Evolutionary conservation across 2,113 vertebrate genomes (phyloP), one percentile per base, ranked within the genome.

Genomic region (Halichoeres trimaculatus): DNA sequence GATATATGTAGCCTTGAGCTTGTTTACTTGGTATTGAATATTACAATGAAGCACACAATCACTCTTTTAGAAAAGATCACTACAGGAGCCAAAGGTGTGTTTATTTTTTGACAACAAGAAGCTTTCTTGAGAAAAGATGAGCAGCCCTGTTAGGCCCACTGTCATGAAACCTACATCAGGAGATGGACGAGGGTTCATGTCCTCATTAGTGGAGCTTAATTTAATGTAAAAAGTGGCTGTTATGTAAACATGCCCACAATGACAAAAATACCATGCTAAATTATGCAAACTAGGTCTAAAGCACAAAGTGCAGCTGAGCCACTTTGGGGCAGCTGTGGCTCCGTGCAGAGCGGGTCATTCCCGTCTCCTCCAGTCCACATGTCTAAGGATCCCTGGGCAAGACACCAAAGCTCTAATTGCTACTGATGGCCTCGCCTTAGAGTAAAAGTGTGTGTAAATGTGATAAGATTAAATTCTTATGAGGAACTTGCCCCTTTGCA

Each of bases 231-330:
- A 20, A 34, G 34, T 38, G 8, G 34, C 23, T 62, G n/a, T 64
- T 36, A 51, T 51, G 61, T 12, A 11, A 20, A 20, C 19, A 24
- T 26, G 40, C 40, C 24, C 8, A 17, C 20, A 61, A 30, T 24
- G 57, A 36, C 13, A 48, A 48, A 48, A 48, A n/a, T 48, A 48
- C n/a, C 45, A 48, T 48, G 45, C 45, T 48, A 48, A 48, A 48
- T 48, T 48, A 48, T 48, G 45, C 45, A 48, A 48, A 48, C 45
- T 48, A 20, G 45, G 17, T n/a, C 45, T 48, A 48, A 48, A 48
- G 45, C 30, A 48, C 19, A 48, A 48, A 48, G 45, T 48, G 19
- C 45, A 48, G 19, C 45, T 48, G 45, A 48, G 45, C 45, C 45
- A 20, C 45, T 1, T 19, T 48, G 17, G 43, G 43, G 45, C 45